A percentile compares a stretch with the other conserved stretches of the same genome.
Conservation (phyloP, 2,797 vertebrate species). For the Hipposideros larvatus region DNA sequence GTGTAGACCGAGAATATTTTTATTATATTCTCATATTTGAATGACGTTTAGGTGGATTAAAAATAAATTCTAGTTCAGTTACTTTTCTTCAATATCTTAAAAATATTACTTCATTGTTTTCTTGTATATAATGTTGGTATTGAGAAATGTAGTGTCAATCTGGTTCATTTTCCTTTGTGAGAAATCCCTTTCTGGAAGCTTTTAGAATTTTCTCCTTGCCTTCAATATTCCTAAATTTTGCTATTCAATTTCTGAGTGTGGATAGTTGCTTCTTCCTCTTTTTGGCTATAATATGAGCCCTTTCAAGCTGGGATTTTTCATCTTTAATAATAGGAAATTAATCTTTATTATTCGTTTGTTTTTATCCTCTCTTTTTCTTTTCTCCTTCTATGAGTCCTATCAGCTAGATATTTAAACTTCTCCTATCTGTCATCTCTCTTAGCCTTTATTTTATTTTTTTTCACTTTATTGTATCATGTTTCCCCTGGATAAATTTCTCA, state of each 20-base stretch:
- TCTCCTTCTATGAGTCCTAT: background rate
- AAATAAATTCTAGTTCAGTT: background rate
- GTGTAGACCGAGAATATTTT: background rate
- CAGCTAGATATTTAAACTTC: background rate
- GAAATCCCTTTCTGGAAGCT: background rate
- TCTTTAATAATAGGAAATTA: background rate
- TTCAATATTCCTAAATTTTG: background rate
- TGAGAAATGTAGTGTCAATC: background rate
- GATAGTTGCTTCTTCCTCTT: background rate
- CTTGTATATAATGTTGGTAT: background rate
- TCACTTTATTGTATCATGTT: background rate
- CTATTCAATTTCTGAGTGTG: background rate
- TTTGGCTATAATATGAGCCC: background rate
- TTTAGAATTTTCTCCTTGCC: background rate
- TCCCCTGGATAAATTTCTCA: background rate
- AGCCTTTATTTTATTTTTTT: constrained; percentile 1
- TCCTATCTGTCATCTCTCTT: background rate
- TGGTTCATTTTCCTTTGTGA: background rate
- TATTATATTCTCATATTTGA: background rate
- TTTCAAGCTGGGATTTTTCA: background rate
- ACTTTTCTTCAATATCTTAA: background rate
- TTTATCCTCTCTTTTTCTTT: background rate
- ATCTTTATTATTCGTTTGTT: background rate
- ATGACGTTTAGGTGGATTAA: background rate
- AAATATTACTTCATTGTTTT: background rate